Evolutionary conservation across 2,113 vertebrate species (phyloP).

Genomic region (Noturus placidus): DNA sequence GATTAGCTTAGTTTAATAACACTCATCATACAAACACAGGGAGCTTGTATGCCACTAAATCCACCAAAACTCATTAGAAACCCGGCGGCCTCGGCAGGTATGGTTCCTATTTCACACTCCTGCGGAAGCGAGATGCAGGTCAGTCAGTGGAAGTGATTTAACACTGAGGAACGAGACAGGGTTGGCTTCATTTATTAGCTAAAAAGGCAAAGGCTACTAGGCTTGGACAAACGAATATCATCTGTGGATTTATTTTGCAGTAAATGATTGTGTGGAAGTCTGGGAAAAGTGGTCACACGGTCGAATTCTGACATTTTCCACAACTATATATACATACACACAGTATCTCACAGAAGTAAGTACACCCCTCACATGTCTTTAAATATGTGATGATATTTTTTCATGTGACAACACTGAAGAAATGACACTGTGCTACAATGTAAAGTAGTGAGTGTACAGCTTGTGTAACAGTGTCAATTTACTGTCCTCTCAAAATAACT

Average conservation of each 20-base stretch:
- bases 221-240: neutral
- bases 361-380: no score
- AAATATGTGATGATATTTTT: no score
- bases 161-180: constrained; percentile 33
- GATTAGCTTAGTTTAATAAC: constrained; percentile 68
- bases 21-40: constrained; percentile 67
- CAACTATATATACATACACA: no score
- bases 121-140: constrained; percentile 8
- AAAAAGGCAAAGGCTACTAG: constrained; percentile 9
- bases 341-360: no score
- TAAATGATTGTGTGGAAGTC: neutral
- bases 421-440: no score
- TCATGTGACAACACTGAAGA: no score
- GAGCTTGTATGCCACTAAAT: constrained; percentile 53
- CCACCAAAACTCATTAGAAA: constrained; percentile 64
- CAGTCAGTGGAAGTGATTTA: constrained; percentile 46
- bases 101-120: constrained; percentile 61
- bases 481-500: no score
- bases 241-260: neutral
- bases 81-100: constrained; percentile 49
- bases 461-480: no score
- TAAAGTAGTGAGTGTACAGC: no score
- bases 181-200: constrained; percentile 39
- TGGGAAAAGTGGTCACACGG: neutral
- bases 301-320: neutral